Evolutionary conservation across 1,140 invertebrate genomes (phyloP).

Genomic region (Drosophila ercepeae): DNA sequence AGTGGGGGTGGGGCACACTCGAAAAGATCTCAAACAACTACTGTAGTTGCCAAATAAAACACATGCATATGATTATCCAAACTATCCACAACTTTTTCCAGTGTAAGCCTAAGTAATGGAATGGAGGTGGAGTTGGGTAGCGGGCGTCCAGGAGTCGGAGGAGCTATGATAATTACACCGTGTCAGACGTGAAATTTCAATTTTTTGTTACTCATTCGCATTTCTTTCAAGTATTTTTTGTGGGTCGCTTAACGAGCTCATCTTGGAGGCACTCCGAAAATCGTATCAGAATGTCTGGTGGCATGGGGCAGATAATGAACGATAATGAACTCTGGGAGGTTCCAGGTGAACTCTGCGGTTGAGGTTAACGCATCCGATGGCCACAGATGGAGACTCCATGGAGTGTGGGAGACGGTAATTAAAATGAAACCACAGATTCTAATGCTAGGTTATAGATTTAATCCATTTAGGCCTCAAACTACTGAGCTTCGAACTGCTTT

Average conservation of each 20-base stretch:
- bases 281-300: constrained; percentile 51
- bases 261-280: constrained; percentile 48
- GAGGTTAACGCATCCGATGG: constrained; percentile 22
- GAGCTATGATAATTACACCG: constrained; percentile 72
- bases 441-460: constrained; percentile 1
- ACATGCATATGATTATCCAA: no score
- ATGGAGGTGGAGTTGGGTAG: constrained; percentile 34
- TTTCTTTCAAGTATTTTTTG: constrained; percentile 33
- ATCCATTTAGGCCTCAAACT: neutral
- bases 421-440: neutral
- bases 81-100: neutral
- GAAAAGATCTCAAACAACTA: neutral
- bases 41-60: no score
- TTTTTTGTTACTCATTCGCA: constrained; percentile 43
- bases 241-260: constrained; percentile 61
- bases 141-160: constrained; percentile 33
- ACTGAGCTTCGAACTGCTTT: neutral
- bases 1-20: constrained; percentile 11
- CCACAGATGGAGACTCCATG: constrained; percentile 10
- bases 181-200: constrained; percentile 61
- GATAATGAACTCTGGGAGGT: constrained; percentile 61
- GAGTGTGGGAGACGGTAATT: constrained; percentile 1
- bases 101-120: no score
- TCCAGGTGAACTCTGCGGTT: constrained; percentile 46
- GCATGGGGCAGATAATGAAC: constrained; percentile 66